phyloP scores from a whole-genome alignment of 2,888 invertebrate genomes.

The Geotrupes spiniger region DNA sequence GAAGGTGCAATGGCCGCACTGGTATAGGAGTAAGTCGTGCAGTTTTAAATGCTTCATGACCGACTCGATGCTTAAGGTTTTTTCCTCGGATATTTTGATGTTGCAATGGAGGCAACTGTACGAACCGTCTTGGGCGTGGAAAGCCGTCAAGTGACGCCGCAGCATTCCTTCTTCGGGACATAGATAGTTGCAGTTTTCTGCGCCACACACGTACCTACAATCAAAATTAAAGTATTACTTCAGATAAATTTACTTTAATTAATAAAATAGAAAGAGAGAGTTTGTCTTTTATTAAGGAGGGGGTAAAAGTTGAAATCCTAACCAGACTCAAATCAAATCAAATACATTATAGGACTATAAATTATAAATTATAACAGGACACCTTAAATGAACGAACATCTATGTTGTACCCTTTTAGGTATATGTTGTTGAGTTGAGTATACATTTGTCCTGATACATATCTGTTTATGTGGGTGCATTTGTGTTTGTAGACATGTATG shows the following conservation, averaged over 20 bases:
- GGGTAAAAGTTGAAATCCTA: no score
- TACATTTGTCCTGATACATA: no score
- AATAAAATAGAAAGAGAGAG: no score
- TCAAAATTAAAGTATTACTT: neutral
- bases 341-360: no score
- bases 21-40: constrained; percentile 71
- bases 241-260: neutral
- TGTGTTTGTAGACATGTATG: no score
- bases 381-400: no score
- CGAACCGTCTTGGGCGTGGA: constrained; percentile 59
- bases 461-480: no score
- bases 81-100: constrained; percentile 53
- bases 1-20: constrained; percentile 68
- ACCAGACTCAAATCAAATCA: no score
- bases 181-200: constrained; percentile 66
- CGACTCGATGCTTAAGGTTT: constrained; percentile 53
- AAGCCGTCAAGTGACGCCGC: constrained; percentile 67
- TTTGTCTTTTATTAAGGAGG: no score
- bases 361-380: no score
- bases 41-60: constrained; percentile 71
- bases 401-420: no score
- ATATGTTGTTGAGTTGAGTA: no score
- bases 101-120: constrained; percentile 70
- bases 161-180: constrained; percentile 71
- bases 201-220: constrained; percentile 67